phyloP scores from a whole-genome alignment of 2,113 vertebrate species.

The Cryptoleucopteryx plumbea region DNA sequence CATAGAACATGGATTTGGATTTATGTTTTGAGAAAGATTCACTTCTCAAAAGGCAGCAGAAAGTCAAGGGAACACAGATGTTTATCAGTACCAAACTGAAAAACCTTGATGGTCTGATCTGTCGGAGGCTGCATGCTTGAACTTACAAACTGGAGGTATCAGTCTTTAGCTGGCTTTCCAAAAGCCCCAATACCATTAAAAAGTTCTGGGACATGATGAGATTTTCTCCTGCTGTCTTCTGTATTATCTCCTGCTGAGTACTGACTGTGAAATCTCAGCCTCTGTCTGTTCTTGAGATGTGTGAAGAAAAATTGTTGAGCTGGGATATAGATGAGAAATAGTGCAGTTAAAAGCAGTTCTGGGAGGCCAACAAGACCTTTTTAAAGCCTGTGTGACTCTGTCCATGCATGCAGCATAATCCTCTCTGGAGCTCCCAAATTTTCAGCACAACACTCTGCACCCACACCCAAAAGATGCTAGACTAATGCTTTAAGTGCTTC shows the following conservation, averaged over 20 bases:
- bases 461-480: not conserved
- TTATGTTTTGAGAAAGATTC: not conserved
- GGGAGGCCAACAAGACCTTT: not conserved
- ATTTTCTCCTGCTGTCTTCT: not conserved
- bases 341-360: not conserved
- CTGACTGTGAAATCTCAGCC: not conserved
- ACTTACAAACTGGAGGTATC: not conserved
- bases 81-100: not conserved
- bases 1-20: not conserved
- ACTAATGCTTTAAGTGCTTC: not conserved
- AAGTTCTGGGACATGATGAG: not conserved
- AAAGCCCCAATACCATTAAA: not conserved
- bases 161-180: not conserved
- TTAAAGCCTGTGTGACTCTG: not conserved
- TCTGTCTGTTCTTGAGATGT: not conserved
- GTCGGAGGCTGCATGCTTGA: not conserved
- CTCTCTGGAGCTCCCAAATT: not conserved
- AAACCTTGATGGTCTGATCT: not conserved
- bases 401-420: not conserved
- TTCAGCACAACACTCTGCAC: not conserved
- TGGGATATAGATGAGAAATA: not conserved
- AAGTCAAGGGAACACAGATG: not conserved
- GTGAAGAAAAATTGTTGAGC: not conserved
- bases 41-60: not conserved
- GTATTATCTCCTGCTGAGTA: not conserved